Conservation (phyloP, 2,888 invertebrate genomes). For the Villa cingulata region DNA sequence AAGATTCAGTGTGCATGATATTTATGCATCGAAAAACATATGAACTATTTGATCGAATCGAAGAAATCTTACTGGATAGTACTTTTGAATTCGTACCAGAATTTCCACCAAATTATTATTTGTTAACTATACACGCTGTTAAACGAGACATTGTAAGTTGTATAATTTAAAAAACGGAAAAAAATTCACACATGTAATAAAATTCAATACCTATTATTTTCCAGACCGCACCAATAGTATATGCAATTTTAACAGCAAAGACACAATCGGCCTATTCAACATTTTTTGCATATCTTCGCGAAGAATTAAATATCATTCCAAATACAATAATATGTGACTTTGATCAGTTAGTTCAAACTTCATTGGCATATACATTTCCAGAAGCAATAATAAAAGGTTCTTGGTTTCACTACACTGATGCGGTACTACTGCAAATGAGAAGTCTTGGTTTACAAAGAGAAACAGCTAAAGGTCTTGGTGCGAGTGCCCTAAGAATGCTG, state of each 20-base stretch:
- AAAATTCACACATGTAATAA: no score
- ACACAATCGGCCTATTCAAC: slow-evolving; percentile 16
- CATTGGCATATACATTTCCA: slow-evolving; percentile 17
- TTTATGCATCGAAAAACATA: slow-evolving; percentile 20
- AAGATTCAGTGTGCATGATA: slow-evolving; percentile 18
- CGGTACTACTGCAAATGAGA: slow-evolving; percentile 18
- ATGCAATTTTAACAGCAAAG: slow-evolving; percentile 17
- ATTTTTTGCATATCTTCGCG: slow-evolving; percentile 19
- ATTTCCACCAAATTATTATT: slow-evolving; percentile 16
- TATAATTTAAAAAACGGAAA: no score
- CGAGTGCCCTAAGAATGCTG: slow-evolving; percentile 20
- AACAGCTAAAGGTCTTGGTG: slow-evolving; percentile 18
- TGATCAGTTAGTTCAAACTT: slow-evolving; percentile 17
- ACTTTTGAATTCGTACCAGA: slow-evolving; percentile 16
- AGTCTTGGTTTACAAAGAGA: slow-evolving; percentile 16
- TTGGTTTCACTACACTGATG: slow-evolving; percentile 21
- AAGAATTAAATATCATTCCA: slow-evolving; percentile 17
- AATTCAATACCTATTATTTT: slow-evolving; percentile 1
- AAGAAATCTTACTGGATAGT: slow-evolving; percentile 20
- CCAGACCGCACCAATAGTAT: slow-evolving; percentile 19
- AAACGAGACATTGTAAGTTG: slow-evolving; percentile 16
- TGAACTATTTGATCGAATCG: slow-evolving; percentile 17
- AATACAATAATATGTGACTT: slow-evolving; percentile 19
- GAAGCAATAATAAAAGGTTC: slow-evolving; percentile 21
- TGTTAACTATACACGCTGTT: slow-evolving; percentile 20